Evolutionary conservation across 2,888 invertebrate species (phyloP).

Genomic region (Mesoligia furuncula): DNA sequence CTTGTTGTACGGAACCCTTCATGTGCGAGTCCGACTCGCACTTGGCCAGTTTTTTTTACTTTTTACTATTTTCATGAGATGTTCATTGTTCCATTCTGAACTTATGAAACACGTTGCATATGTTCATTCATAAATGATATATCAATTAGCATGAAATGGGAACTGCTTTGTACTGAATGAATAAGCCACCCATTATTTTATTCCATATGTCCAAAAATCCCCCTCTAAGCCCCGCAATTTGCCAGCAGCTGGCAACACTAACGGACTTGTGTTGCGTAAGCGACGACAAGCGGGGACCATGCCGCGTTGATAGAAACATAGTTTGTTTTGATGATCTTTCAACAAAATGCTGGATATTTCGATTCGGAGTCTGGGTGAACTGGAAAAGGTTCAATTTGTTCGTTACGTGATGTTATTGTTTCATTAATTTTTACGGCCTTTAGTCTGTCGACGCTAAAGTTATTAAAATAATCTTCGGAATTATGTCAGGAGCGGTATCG

Average conservation of each 20-base stretch:
- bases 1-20: too few species aligned
- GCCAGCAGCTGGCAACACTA: constrained; percentile 51
- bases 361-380: constrained; percentile 57
- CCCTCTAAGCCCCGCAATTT: constrained; percentile 37
- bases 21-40: too few species aligned
- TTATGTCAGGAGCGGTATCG: constrained; percentile 8
- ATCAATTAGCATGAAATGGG: neutral
- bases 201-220: neutral
- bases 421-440: constrained; percentile 35
- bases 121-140: neutral
- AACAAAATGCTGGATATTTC: constrained; percentile 66
- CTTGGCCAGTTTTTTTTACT: neutral
- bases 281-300: constrained; percentile 69
- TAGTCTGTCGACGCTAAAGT: neutral
- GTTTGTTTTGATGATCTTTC: constrained; percentile 69
- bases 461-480: constrained; percentile 37
- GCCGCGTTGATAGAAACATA: constrained; percentile 55
- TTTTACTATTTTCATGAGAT: neutral
- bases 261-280: constrained; percentile 56
- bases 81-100: neutral
- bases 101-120: neutral
- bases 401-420: constrained; percentile 36
- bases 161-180: neutral
- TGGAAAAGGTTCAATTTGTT: constrained; percentile 4
- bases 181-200: neutral